Base-by-base conservation (phyloP, 2,113 vertebrate species). In the Nasalis larvatus region DNA sequence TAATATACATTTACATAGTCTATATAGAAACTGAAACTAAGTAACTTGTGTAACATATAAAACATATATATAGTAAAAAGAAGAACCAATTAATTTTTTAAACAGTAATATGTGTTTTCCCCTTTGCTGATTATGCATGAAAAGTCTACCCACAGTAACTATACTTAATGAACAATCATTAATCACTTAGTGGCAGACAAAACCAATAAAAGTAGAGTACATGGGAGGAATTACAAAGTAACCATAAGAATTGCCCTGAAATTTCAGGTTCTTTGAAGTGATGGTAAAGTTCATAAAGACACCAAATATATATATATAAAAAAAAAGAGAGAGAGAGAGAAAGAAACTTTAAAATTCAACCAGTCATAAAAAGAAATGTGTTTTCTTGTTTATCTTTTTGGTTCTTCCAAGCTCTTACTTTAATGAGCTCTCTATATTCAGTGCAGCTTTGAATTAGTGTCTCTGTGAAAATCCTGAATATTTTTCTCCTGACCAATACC, bases 101-200 rank as follows among this genome's bases (percentile, higher is more conserved):
- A 93, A 69, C 23, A 74, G 11, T 35, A 14, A 73, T 88, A 86
- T 82, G 94, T 63, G 5, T 81, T 35, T 86, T 56, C 20, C 58
- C 30, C 25, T 40, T 49, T 92, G 18, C 87, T 95, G 56, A 81
- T 95, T 90, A 90, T 94, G 93, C 88, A 90, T 68, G 81, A 60
- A 73, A 63, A 81, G 6, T 86, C 91, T 88, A 58, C 63, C 56
- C 32, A 27, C 2, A 56, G 49, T 88, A 77, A 88, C 76, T 71
- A n/a, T 91, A 68, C 82, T 82, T 98, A 97, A 97, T 82, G 88
- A 97, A 78, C 49, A 73, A 77, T 52, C 95, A 98, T 97, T 96
- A 90, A 97, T 97, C 97, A 96, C 71, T 49, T 16, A 27, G 37
- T 45, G 92, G 63, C 86, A 87, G 87, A 91, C 45, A 58, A 56